Evolutionary conservation across 1,140 invertebrate species (phyloP).

Genomic region (Argopecten irradians): DNA sequence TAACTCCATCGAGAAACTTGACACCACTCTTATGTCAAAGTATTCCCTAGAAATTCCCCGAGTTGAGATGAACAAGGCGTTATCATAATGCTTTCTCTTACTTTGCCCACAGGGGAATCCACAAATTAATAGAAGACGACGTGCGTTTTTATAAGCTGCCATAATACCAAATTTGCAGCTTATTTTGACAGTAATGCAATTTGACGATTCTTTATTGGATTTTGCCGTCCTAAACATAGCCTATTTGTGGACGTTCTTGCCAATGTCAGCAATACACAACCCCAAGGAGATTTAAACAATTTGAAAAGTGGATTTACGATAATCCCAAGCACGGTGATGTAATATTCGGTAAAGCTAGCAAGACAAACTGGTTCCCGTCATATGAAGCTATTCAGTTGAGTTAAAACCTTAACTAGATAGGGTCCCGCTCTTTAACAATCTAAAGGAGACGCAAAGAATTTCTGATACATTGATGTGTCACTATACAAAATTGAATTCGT

Average conservation of each 20-base stretch:
- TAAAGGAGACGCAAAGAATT: no score
- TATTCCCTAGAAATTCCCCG: background rate
- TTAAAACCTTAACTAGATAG: no score
- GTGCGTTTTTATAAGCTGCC: background rate
- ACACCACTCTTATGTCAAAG: background rate
- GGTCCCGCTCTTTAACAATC: no score
- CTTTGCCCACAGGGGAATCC: background rate
- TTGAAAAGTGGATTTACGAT: background rate
- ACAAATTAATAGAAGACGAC: background rate
- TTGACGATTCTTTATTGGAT: background rate
- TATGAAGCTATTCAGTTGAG: no score
- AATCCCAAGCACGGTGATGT: background rate
- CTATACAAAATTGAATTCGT: no score
- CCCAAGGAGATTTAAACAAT: background rate
- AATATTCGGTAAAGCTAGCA: no score
- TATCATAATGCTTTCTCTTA: background rate
- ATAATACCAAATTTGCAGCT: background rate
- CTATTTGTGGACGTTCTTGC: background rate
- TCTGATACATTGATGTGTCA: no score
- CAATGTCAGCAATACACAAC: background rate
- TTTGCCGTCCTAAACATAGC: background rate
- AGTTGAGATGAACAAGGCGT: background rate
- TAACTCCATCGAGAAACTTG: background rate
- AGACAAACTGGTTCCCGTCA: no score
- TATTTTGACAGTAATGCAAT: conserved; percentile 15